A percentile compares a stretch with the other conserved stretches of the same genome.
phyloP scores from a whole-genome alignment of 2,888 invertebrate genomes.

The Pseudococcus viburni region DNA sequence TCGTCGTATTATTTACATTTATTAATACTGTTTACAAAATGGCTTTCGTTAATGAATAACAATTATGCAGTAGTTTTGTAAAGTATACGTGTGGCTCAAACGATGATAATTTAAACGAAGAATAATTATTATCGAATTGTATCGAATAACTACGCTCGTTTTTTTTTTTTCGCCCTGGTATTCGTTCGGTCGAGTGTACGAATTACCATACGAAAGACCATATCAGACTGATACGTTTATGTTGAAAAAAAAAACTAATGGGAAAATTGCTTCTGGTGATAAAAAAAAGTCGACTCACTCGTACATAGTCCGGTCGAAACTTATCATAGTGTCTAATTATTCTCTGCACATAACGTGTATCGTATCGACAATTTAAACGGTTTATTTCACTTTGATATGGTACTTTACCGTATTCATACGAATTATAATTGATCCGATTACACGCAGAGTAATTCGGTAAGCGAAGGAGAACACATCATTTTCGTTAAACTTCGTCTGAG shows the following conservation, averaged over 20 bases:
- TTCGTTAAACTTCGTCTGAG: neutral
- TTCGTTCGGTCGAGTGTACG: neutral
- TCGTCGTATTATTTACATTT: neutral
- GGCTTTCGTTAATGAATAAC: slow-evolving; percentile 35
- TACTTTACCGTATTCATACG: neutral
- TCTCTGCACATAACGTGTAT: neutral
- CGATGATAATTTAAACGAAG: slow-evolving; percentile 38
- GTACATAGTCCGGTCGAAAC: neutral
- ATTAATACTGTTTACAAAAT: slow-evolving; percentile 41
- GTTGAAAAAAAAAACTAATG: neutral
- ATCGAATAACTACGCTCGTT: neutral
- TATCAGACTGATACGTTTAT: neutral
- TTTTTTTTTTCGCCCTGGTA: neutral
- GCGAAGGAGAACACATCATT: neutral
- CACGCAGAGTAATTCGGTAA: neutral
- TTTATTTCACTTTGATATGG: neutral
- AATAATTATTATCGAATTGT: slow-evolving; percentile 1
- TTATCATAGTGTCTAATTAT: slow-evolving; percentile 11
- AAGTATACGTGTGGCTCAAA: neutral
- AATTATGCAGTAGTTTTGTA: slow-evolving; percentile 43
- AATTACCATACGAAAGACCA: neutral
- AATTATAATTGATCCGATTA: slow-evolving; percentile 10
- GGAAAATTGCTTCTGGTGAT: neutral
- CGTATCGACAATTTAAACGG: neutral
- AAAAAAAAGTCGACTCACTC: neutral